Percentiles rank a stretch among this genome's conserved stretches.
These are phyloP conservation scores for Pseudococcus longispinus DNA, from an alignment of 2,888 invertebrate genomes.

Conservation along the genomic window DNA sequence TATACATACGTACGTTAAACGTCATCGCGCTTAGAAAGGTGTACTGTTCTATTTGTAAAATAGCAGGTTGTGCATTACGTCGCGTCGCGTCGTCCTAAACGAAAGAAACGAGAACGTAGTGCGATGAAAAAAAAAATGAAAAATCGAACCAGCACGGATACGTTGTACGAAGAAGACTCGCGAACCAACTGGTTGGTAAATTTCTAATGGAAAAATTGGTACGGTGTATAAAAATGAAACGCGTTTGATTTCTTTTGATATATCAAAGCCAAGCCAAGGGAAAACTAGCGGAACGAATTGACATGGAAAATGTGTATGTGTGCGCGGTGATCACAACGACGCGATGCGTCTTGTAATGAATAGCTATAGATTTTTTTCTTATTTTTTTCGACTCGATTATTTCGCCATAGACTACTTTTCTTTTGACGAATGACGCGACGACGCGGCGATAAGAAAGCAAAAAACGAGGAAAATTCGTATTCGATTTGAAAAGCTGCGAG, in stretches of 20 bases:
- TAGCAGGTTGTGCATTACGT: background rate
- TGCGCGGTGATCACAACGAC: background rate
- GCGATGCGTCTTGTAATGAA: constrained; percentile 2
- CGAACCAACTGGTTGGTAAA: constrained; percentile 1
- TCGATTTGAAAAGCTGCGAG: background rate
- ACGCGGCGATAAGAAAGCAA: background rate
- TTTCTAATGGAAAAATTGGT: constrained; percentile 36
- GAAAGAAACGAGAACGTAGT: background rate
- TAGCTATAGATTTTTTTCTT: background rate
- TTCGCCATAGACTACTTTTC: background rate
- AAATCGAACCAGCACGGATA: background rate
- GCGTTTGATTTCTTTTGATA: constrained; percentile 19
- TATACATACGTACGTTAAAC: background rate
- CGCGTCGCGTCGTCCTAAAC: background rate
- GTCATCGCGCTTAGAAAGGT: background rate
- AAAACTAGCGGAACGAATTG: constrained; percentile 37
- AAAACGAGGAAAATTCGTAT: background rate
- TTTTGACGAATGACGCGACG: background rate
- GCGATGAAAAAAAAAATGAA: background rate
- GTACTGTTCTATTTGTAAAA: background rate
- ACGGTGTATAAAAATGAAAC: background rate
- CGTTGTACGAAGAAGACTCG: background rate
- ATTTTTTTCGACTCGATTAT: background rate
- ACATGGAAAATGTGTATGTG: constrained; percentile 8
- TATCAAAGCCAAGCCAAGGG: background rate